A percentile compares a stretch with the other conserved stretches of the same genome.
Conservation (phyloP, 2,113 vertebrate genomes). For the Sylvilagus bachmani region DNA sequence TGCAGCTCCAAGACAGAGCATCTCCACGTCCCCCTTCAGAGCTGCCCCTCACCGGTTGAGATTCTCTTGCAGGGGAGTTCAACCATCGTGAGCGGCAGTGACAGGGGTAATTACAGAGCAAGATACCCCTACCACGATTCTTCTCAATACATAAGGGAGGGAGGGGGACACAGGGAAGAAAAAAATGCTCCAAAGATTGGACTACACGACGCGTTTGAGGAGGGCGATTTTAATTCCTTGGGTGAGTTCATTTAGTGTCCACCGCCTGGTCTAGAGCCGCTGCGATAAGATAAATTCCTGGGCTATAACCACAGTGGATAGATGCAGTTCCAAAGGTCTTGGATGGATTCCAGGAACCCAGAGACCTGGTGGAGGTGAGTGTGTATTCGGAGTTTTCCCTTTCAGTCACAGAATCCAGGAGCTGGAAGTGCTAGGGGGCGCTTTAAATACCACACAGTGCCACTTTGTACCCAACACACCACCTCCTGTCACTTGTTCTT, state of each 20-base stretch:
- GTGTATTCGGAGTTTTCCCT: neutral
- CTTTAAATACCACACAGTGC: rapidly evolving
- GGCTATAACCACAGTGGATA: neutral
- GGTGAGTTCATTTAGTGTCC: neutral
- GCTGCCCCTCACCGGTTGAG: constrained; percentile 71
- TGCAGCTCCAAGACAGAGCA: neutral
- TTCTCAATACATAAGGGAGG: constrained; percentile 53
- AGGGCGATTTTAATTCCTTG: neutral
- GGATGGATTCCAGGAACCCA: neutral
- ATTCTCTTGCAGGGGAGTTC: constrained; percentile 49
- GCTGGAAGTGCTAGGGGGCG: neutral
- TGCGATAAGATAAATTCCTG: neutral
- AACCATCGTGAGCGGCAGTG: constrained; percentile 14
- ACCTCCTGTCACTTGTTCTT: neutral
- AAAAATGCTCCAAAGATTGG: neutral
- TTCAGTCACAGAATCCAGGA: neutral
- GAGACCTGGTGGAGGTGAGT: neutral
- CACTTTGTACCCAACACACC: rapidly evolving
- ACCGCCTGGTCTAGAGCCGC: neutral
- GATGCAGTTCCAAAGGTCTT: neutral
- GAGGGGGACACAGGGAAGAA: neutral
- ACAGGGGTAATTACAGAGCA: constrained; percentile 68
- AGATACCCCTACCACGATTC: constrained; percentile 53
- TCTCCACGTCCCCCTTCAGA: constrained; percentile 51
- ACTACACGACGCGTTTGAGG: constrained; percentile 21